A percentile compares a stretch with the other conserved stretches of the same genome.
Conservation (phyloP, 2,113 vertebrate species). For the Aegithalos caudatus region DNA sequence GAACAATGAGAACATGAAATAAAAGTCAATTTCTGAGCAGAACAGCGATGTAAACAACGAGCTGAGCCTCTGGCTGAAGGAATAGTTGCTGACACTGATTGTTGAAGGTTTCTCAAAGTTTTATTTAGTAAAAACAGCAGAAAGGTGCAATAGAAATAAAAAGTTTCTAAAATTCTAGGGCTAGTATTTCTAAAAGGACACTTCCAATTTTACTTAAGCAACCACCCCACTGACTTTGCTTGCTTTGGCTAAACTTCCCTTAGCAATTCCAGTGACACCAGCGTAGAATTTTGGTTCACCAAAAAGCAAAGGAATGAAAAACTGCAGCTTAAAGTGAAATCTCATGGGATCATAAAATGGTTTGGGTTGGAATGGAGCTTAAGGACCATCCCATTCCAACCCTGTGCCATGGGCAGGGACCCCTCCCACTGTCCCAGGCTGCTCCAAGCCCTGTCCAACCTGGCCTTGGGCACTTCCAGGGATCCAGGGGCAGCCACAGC, state of each 20-base stretch:
- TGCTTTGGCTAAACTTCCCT: neutral
- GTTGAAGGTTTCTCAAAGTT: neutral
- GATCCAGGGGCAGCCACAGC: neutral
- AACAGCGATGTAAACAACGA: accelerated
- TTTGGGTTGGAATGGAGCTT: neutral
- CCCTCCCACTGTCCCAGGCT: accelerated
- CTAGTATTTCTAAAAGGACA: neutral
- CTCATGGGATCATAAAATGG: neutral
- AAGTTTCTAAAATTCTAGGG: neutral
- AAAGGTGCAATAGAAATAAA: neutral
- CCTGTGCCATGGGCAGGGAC: neutral
- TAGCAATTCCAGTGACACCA: neutral
- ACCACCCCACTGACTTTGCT: neutral
- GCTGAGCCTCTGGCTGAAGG: neutral
- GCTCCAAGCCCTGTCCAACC: accelerated
- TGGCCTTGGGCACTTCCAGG: neutral
- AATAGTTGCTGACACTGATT: accelerated
- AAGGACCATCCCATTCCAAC: neutral
- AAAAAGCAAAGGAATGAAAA: neutral
- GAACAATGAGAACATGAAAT: neutral
- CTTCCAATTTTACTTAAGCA: neutral
- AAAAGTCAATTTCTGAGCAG: neutral
- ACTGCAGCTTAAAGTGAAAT: neutral
- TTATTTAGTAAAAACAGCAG: neutral
- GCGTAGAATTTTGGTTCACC: neutral